These are phyloP conservation scores for Caenorhabditis becei DNA, from an alignment of 2,888 invertebrate genomes.

Conservation along the genomic window DNA sequence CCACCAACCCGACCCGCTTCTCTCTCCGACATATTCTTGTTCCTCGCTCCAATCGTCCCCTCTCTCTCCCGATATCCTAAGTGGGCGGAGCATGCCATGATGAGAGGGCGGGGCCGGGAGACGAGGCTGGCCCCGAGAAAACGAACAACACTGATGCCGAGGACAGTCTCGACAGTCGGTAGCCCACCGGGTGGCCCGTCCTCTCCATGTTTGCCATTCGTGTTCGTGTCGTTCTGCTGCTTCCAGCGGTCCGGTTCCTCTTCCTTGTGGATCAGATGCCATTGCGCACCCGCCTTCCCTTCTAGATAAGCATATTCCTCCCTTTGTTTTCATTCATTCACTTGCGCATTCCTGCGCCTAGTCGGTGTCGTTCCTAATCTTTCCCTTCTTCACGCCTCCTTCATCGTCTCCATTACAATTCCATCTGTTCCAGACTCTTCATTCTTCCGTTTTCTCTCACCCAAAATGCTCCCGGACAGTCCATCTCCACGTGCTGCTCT, in stretches of 20 bases:
- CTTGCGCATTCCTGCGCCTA: slow-evolving; percentile 21
- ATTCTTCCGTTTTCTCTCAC: background rate
- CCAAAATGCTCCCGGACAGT: slow-evolving; percentile 78
- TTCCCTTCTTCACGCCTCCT: slow-evolving; percentile 8
- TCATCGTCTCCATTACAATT: background rate
- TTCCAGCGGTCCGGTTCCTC: slow-evolving; percentile 35
- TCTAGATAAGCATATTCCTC: slow-evolving; percentile 38
- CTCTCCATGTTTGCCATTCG: slow-evolving; percentile 24
- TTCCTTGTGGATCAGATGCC: slow-evolving; percentile 47
- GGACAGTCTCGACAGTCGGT: slow-evolving; percentile 39
- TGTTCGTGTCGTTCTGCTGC: slow-evolving; percentile 26
- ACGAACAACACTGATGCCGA: slow-evolving; percentile 40
- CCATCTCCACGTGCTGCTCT: slow-evolving; percentile 81
- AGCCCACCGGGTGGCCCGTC: slow-evolving; percentile 1
- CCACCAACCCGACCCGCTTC: slow-evolving; percentile 11
- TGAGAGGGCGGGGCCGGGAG: slow-evolving; percentile 51
- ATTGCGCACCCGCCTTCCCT: slow-evolving; percentile 10
- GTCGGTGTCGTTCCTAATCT: slow-evolving; percentile 25
- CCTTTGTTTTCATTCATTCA: slow-evolving; percentile 19
- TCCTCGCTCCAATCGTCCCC: slow-evolving; percentile 11
- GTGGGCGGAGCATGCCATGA: slow-evolving; percentile 53
- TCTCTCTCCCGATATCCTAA: slow-evolving; percentile 35
- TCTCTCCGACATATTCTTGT: slow-evolving; percentile 18
- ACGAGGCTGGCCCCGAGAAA: slow-evolving; percentile 37
- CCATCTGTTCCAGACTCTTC: slow-evolving; percentile 22